Percentiles rank a stretch among this genome's conserved stretches.
phyloP scores from a whole-genome alignment of 2,797 vertebrate species.

The Sebastes steindachneri region DNA sequence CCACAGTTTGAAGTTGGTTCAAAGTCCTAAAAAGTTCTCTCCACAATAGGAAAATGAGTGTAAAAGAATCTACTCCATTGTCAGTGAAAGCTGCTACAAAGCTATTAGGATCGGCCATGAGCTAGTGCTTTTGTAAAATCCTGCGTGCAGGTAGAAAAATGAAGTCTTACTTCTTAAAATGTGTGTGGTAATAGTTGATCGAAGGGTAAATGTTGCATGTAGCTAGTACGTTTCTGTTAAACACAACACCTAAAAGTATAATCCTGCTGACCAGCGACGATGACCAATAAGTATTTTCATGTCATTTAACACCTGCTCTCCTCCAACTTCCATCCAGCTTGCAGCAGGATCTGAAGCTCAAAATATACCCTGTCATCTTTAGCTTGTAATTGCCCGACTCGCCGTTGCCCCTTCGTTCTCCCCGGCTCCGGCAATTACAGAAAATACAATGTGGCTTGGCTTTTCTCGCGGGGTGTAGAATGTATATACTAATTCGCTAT shows the following conservation, averaged over 20 bases:
- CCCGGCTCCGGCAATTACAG: constrained; percentile 94
- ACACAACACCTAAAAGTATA: not conserved
- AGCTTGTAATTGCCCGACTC: constrained; percentile 93
- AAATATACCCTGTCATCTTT: constrained; percentile 90
- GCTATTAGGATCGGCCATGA: not conserved
- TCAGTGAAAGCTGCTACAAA: not conserved
- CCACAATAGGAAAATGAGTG: not conserved
- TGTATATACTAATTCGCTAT: constrained; percentile 99
- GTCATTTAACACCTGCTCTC: constrained; percentile 52
- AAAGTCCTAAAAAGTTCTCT: not conserved
- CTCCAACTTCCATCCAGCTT: constrained; percentile 61
- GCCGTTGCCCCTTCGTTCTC: constrained; percentile 87
- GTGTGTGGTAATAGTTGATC: rapidly evolving
- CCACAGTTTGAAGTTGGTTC: not conserved
- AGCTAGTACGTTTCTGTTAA: not conserved
- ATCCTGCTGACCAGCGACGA: not conserved
- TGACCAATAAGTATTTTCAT: constrained; percentile 25
- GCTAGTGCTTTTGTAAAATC: too few species aligned
- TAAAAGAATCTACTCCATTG: not conserved
- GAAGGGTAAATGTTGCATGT: not conserved
- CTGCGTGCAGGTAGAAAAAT: not conserved
- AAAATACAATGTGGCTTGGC: constrained; percentile 95
- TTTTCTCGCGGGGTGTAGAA: constrained; percentile 92
- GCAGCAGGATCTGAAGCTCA: constrained; percentile 87
- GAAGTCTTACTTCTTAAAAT: not conserved